Evolutionary conservation across 2,797 vertebrate species (phyloP).

Genomic region (Myotis planiceps): DNA sequence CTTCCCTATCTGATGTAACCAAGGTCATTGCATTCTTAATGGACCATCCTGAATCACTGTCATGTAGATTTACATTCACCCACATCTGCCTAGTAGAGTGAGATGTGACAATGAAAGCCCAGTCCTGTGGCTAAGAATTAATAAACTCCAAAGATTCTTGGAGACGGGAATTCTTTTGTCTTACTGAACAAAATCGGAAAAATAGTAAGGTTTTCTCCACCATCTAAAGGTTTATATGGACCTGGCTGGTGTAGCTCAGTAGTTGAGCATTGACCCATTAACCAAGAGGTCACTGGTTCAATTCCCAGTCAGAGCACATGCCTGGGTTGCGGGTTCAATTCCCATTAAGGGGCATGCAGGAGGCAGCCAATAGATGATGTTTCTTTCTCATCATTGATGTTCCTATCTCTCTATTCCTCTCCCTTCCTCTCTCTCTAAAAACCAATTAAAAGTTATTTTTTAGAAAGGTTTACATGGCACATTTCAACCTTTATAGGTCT

Average conservation of each 20-base stretch:
- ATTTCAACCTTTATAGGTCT: neutral
- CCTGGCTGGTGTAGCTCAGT: too few relatives aligned
- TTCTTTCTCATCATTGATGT: too few relatives aligned
- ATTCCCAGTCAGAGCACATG: too few relatives aligned
- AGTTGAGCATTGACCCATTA: too few relatives aligned
- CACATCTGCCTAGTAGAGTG: slow-evolving; percentile 45
- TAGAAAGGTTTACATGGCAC: neutral
- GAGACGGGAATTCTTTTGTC: neutral
- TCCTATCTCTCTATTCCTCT: too few relatives aligned
- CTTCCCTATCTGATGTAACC: slow-evolving; percentile 42
- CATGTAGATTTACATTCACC: slow-evolving; percentile 30
- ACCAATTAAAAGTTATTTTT: too few relatives aligned
- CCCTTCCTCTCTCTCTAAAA: too few relatives aligned
- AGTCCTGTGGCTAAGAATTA: neutral
- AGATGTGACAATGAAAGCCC: neutral
- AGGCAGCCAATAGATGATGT: too few relatives aligned
- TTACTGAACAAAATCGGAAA: neutral
- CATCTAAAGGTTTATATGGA: neutral
- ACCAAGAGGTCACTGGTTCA: too few relatives aligned
- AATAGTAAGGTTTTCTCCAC: neutral
- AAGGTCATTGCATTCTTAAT: slow-evolving; percentile 29
- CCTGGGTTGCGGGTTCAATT: too few relatives aligned
- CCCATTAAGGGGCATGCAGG: too few relatives aligned
- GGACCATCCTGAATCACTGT: neutral
- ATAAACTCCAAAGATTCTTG: neutral